Conservation (phyloP, 2,888 invertebrate species). For the Phrixothrix hirtus region DNA sequence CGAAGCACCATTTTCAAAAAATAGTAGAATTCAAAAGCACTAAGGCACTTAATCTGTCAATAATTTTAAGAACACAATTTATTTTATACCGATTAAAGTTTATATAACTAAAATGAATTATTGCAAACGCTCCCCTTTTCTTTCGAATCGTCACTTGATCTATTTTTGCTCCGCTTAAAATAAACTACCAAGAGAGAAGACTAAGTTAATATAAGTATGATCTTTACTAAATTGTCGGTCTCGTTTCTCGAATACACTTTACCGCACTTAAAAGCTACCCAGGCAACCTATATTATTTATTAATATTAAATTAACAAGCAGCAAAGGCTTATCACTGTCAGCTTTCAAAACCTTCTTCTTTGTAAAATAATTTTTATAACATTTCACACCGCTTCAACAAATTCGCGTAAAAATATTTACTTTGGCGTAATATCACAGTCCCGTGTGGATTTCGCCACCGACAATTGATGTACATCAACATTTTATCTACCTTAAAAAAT, state of each 20-base stretch:
- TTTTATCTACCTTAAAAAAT: slow-evolving; percentile 1
- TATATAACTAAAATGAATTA: slow-evolving; percentile 31
- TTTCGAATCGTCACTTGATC: slow-evolving; percentile 30
- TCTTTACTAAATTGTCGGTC: slow-evolving; percentile 29
- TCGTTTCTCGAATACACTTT: slow-evolving; percentile 10
- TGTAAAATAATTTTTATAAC: too few species aligned
- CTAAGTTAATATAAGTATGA: slow-evolving; percentile 31
- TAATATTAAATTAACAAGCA: neutral
- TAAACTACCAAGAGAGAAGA: slow-evolving; percentile 31
- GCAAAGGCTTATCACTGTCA: too few species aligned
- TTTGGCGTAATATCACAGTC: slow-evolving; percentile 14
- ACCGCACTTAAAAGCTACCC: slow-evolving; percentile 3
- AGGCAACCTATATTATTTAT: neutral
- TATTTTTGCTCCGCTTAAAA: slow-evolving; percentile 31
- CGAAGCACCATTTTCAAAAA: slow-evolving; percentile 9
- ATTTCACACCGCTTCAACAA: too few species aligned
- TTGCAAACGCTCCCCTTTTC: slow-evolving; percentile 32
- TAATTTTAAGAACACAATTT: neutral
- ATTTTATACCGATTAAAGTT: slow-evolving; percentile 15
- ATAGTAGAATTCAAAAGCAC: too few species aligned
- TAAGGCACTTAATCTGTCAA: too few species aligned
- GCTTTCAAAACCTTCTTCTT: too few species aligned
- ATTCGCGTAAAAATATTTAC: slow-evolving; percentile 6
- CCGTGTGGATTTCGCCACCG: slow-evolving; percentile 2
- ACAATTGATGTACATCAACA: neutral